Conservation (phyloP, 2,113 vertebrate genomes). For the Rhagologus leucostigma region DNA sequence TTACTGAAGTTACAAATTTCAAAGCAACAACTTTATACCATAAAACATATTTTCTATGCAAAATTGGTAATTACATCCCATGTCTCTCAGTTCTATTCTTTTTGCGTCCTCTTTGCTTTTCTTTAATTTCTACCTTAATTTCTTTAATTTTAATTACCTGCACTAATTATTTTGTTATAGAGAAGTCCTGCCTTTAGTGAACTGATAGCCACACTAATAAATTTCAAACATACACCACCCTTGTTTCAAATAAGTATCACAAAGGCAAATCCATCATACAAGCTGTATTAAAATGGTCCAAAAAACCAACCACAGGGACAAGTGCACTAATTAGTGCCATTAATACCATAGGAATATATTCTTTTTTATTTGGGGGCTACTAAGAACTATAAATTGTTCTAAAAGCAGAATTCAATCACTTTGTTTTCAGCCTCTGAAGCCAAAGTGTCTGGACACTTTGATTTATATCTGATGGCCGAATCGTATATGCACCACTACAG, state of each 20-base stretch:
- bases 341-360: background rate
- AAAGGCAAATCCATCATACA: background rate
- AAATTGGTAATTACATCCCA: background rate
- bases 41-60: conserved; percentile 4
- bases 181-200: background rate
- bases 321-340: background rate
- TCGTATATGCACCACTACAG: background rate
- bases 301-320: background rate
- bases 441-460: background rate
- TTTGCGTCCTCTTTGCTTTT: background rate
- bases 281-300: background rate
- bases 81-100: background rate
- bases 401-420: background rate
- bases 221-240: background rate
- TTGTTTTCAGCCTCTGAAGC: background rate
- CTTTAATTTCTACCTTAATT: background rate
- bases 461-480: background rate
- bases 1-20: conserved; percentile 9
- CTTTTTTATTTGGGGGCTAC: background rate
- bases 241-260: background rate
- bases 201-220: background rate
- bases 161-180: background rate
- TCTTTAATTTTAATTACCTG: background rate
- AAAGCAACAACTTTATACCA: background rate
- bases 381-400: background rate